phyloP scores from a whole-genome alignment of 2,888 invertebrate species.

The Tetropium fuscum region DNA sequence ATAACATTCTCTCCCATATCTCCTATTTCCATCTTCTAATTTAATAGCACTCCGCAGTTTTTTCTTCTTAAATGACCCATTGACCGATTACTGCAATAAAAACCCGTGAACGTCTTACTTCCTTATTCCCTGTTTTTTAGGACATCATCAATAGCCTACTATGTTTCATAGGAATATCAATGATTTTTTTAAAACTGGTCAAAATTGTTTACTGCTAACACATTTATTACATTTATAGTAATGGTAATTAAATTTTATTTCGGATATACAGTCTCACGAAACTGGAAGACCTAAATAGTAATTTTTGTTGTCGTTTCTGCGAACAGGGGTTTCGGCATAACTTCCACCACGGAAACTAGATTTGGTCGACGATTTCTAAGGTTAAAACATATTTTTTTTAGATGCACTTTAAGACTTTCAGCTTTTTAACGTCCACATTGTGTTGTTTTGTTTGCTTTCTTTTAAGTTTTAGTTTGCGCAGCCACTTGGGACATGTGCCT shows the following conservation, averaged over 20 bases:
- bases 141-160: no score
- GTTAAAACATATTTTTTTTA: conserved; percentile 35
- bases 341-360: conserved; percentile 42
- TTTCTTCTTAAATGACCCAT: no score
- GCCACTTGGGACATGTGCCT: conserved; percentile 3
- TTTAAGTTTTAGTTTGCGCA: conserved; percentile 1
- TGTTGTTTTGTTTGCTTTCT: background rate
- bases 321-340: conserved; percentile 34
- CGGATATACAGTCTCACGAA: conserved; percentile 1
- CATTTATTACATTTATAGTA: background rate
- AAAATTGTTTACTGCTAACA: background rate
- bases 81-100: no score
- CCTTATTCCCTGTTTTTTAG: no score
- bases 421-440: conserved; percentile 14
- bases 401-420: conserved; percentile 1
- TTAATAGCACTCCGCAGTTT: no score
- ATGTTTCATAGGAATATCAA: no score
- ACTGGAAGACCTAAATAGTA: background rate
- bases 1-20: no score
- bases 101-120: no score
- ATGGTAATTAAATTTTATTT: background rate
- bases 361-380: conserved; percentile 50
- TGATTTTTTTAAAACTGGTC: no score
- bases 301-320: conserved; percentile 20
- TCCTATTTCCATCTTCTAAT: no score